Conservation (phyloP, 2,113 vertebrate species). For the Siniperca knerii region DNA sequence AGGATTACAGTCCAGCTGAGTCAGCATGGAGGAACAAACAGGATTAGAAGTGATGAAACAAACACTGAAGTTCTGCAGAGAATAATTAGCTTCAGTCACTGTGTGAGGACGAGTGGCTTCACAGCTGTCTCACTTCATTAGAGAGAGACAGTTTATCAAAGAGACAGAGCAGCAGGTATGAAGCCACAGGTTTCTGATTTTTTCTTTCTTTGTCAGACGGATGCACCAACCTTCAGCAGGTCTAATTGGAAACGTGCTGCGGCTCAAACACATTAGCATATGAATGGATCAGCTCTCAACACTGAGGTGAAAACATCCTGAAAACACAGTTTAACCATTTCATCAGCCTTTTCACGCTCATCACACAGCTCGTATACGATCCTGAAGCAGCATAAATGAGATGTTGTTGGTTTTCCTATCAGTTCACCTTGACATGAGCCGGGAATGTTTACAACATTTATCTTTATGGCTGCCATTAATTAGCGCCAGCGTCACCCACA, state of each 20-base stretch:
- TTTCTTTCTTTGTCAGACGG: neutral
- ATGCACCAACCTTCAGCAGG: neutral
- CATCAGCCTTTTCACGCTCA: slow-evolving; percentile 11
- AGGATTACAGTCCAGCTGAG: slow-evolving; percentile 49
- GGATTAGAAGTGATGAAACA: slow-evolving; percentile 45
- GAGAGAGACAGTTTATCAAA: slow-evolving; percentile 11
- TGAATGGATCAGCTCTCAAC: slow-evolving; percentile 27
- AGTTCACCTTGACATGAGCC: slow-evolving; percentile 11
- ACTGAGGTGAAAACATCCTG: slow-evolving; percentile 11
- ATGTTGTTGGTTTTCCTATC: slow-evolving; percentile 2
- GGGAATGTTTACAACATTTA: slow-evolving; percentile 32
- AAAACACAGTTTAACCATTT: slow-evolving; percentile 14
- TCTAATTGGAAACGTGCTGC: slow-evolving; percentile 29
- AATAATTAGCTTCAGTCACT: neutral
- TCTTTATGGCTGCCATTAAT: slow-evolving; percentile 37
- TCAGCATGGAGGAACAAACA: slow-evolving; percentile 57
- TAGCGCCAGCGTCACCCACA: neutral
- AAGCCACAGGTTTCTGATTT: neutral
- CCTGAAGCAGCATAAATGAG: slow-evolving; percentile 10
- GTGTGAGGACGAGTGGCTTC: neutral
- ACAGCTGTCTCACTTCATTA: neutral
- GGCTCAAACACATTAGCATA: slow-evolving; percentile 21
- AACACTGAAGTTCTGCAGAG: slow-evolving; percentile 14
- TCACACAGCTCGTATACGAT: neutral
- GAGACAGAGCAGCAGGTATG: neutral